phyloP scores from a whole-genome alignment of 2,888 invertebrate genomes.

The Automeris io region DNA sequence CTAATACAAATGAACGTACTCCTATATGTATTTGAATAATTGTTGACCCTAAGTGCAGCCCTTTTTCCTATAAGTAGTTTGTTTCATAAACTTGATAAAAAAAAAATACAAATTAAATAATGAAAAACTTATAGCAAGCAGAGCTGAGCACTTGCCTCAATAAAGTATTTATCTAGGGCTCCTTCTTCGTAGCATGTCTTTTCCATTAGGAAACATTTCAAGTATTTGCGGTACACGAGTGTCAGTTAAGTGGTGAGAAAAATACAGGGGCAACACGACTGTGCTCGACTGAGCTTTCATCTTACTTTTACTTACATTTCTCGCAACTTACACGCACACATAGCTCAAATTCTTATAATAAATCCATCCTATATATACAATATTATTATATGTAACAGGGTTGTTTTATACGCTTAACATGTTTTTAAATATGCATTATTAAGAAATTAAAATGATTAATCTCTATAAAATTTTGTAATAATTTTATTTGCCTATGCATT shows the following conservation, averaged over 20 bases:
- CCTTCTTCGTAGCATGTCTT: constrained; percentile 68
- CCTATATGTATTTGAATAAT: no score
- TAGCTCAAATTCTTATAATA: no score
- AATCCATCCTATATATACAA: no score
- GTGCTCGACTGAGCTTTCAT: constrained; percentile 1
- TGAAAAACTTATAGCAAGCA: constrained; percentile 46
- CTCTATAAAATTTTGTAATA: no score
- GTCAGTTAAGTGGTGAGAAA: constrained; percentile 62
- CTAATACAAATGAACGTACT: no score
- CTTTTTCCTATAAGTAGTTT: no score
- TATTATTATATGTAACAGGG: no score
- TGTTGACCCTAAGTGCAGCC: no score
- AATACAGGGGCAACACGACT: constrained; percentile 28
- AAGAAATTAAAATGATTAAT: no score
- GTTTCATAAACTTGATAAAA: not conserved
- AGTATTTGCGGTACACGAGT: constrained; percentile 71
- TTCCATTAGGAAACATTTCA: constrained; percentile 71
- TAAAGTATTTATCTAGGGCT: constrained; percentile 72
- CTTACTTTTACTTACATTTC: constrained; percentile 1
- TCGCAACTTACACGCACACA: constrained; percentile 17
- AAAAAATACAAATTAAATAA: constrained; percentile 1
- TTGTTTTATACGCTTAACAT: no score
- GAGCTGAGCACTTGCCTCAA: constrained; percentile 60
- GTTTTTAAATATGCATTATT: no score
- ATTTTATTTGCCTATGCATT: no score